phyloP scores from a whole-genome alignment of 1,140 invertebrate genomes.

The Physella acuta region DNA sequence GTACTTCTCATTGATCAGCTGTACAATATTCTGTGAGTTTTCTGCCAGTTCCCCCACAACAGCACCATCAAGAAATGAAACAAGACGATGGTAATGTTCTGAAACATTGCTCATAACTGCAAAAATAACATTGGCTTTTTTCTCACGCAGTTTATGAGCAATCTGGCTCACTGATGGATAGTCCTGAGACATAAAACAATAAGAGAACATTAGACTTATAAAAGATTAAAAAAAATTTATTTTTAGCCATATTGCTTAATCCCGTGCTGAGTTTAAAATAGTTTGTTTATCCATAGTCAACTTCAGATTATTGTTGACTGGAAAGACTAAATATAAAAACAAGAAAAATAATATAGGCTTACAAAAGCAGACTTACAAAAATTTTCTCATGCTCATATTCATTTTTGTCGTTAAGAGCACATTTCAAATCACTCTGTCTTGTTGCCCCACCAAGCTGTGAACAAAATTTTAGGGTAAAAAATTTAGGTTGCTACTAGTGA shows the following conservation, averaged over 20 bases:
- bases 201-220: neutral
- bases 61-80: slow-evolving; percentile 68
- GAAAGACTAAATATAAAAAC: too few relatives aligned
- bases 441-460: slow-evolving; percentile 80
- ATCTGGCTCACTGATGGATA: slow-evolving; percentile 94
- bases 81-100: slow-evolving; percentile 67
- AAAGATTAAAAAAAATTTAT: neutral
- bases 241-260: too few relatives aligned
- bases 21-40: slow-evolving; percentile 91
- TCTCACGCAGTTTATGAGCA: slow-evolving; percentile 84
- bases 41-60: slow-evolving; percentile 80
- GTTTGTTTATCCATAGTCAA: too few relatives aligned
- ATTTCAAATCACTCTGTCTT: slow-evolving; percentile 87
- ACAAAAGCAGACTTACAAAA: slow-evolving; percentile 31
- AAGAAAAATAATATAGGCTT: too few relatives aligned
- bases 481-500: too few relatives aligned
- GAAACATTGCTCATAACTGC: slow-evolving; percentile 92
- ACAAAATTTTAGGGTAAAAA: too few relatives aligned
- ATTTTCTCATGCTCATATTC: slow-evolving; percentile 24
- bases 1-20: slow-evolving; percentile 86
- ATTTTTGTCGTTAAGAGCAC: slow-evolving; percentile 74
- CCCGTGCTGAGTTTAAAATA: too few relatives aligned
- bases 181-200: slow-evolving; percentile 66
- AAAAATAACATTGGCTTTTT: slow-evolving; percentile 96
- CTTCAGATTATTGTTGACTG: too few relatives aligned